Base-by-base conservation (phyloP, 1,140 invertebrate genomes). In the Temnothorax longispinosus region DNA sequence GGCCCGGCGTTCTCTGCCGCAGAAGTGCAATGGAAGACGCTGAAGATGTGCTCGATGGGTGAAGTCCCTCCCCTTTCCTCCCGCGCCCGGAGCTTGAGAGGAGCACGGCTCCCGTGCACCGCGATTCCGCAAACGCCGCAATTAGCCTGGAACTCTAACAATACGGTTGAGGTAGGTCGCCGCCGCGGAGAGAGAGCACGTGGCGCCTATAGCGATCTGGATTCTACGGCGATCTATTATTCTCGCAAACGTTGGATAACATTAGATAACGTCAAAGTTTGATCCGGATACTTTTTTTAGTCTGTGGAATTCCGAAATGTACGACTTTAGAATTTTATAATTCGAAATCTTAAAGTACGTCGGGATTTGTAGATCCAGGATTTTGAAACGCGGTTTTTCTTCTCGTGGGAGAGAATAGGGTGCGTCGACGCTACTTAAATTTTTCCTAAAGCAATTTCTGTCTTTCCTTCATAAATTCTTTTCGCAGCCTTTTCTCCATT, bases 121-220 rank as follows among this genome's bases (percentile, higher is more conserved):
- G 50, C 82, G 85, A 67, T 80, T 86, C 76, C 52, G 62, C 64
- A 77, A 85, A 71, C 74, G 84, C 67, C 50, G 82, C 60, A 86
- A 88, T 88, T 88, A 88, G 76, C 76, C 76, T 88, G 74, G 84
- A 86, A 88, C 76, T 88, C 85, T 75, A 86, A 88, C 76, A 67
- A 80, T 71, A 78, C 38, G 58, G 58, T 72, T 86, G 87, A 87
- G 84, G 85, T 84, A 87, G 85, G 88, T 91, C 84, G 77, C 60
- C 47, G 81, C 54, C n/a, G 35, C 2, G 10, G 18, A 65, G 18
- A 65, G 18, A 65, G 50, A 87, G 21, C 38, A 72, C 85, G 78
- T 82, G 85, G 78, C 85, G 77, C 72, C 86, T 89, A 10, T 52
- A 78, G 74, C 60, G 72, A 77, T 85, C 35, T 13, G 3, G 11